Evolutionary conservation across 2,888 invertebrate genomes (phyloP).

Genomic region (Plagodis pulveraria): DNA sequence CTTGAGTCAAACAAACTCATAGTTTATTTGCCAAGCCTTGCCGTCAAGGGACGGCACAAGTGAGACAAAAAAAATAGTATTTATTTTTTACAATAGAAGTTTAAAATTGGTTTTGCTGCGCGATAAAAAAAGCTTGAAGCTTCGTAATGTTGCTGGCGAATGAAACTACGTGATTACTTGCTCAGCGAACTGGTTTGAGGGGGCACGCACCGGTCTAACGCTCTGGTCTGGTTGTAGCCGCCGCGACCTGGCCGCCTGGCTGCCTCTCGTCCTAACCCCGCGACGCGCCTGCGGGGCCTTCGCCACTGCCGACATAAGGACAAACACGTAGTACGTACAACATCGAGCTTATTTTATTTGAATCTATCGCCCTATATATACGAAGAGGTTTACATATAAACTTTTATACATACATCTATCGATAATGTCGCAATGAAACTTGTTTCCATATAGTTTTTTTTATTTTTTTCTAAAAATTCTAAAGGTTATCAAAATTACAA

Average conservation of each 20-base stretch:
- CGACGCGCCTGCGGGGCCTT: constrained; percentile 59
- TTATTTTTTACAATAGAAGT: not conserved
- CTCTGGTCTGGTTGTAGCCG: constrained; percentile 68
- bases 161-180: constrained; percentile 16
- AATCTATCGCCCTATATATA: no score
- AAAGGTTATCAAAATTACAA: no score
- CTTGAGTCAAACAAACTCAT: constrained; percentile 1
- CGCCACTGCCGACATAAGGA: constrained; percentile 47
- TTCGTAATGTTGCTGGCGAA: constrained; percentile 14
- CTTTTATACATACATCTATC: no score
- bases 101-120: constrained; percentile 12
- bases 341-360: constrained; percentile 1
- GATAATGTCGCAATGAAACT: no score
- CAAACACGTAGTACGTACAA: constrained; percentile 75
- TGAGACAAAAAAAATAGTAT: constrained; percentile 1
- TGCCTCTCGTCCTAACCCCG: constrained; percentile 71
- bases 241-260: constrained; percentile 65
- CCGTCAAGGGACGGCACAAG: constrained; percentile 2
- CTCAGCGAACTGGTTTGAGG: constrained; percentile 31
- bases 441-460: no score
- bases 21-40: constrained; percentile 7
- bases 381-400: no score
- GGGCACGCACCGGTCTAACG: constrained; percentile 20
- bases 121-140: constrained; percentile 13
- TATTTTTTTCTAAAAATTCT: no score